A percentile compares a stretch with the other conserved stretches of the same genome.
Conservation (phyloP, 2,113 vertebrate genomes). For the Aphyosemion australe region DNA sequence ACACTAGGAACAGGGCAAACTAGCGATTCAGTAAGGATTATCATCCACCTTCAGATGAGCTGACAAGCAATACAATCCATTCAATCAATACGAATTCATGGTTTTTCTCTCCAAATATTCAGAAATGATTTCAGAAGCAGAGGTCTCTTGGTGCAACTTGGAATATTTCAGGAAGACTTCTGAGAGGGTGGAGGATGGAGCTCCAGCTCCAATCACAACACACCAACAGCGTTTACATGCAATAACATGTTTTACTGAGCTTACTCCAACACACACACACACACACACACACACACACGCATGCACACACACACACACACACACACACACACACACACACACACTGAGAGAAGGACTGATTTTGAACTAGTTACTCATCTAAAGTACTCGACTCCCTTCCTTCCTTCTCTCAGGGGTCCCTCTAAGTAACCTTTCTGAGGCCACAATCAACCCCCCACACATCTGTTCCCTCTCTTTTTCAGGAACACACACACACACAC, state of each 20-base stretch:
- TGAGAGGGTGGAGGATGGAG: background rate
- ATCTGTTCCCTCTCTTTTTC: background rate
- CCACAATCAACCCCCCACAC: conserved; percentile 54
- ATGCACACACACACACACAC: conserved; percentile 20
- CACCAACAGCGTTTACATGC: background rate
- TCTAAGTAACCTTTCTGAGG: conserved; percentile 20
- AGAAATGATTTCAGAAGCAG: background rate
- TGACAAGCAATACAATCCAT: too few relatives aligned
- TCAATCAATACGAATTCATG: background rate
- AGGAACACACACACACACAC: conserved; percentile 4
- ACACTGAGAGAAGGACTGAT: conserved; percentile 14
- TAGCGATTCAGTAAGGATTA: too few relatives aligned
- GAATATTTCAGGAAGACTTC: too few relatives aligned
- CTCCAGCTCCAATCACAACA: background rate
- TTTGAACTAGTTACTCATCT: conserved; percentile 32
- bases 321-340: conserved; percentile 7
- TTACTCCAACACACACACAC: background rate
- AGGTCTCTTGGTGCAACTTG: background rate
- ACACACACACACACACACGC: conserved; percentile 8
- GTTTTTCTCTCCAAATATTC: background rate
- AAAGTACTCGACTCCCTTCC: conserved; percentile 8
- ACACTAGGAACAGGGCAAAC: too few relatives aligned
- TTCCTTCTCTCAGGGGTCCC: conserved; percentile 11
- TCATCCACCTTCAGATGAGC: too few relatives aligned
- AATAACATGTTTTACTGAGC: background rate